Base-by-base conservation (phyloP, 2,888 invertebrate genomes). In the Miltochrista miniata region DNA sequence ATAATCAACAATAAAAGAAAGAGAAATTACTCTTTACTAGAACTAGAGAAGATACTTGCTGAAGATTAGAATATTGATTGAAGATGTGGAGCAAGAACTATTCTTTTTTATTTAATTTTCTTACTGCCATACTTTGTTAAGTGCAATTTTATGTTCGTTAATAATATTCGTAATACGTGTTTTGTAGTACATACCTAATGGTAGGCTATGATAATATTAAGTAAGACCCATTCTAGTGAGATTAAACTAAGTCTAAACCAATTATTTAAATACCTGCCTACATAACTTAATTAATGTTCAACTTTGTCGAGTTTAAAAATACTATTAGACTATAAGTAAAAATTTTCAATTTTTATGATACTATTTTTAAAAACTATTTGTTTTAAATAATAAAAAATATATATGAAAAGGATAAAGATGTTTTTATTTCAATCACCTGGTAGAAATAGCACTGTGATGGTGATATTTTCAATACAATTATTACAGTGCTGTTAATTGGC, bases 1-100 rank as follows among this genome's bases (percentile, higher is more conserved):
- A 49, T 49, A 49, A 49, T 43, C 14, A 43, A 49, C 48, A 43
- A 49, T 49, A 38, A 49, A 44, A 49, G 48, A 49, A 49, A 49
- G 48, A 49, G 11, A 18, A 49, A 9, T 38, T 49, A 49, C 48
- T 49, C 48, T 49, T 49, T 44, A 49, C 48, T 38, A 38, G 48
- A 49, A 43, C 43, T 49, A 49, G 43, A 43, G 33, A 37, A 49
- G 48, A 49, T 44, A 29, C 39, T 49, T 49, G 31, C 43, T n/a
- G 48, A 49, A 43, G 48, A 49, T 49, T 49, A 38, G 48, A 49
- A 49, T n/a, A n/a, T 42, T 38, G 42, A 43, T 38, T 38, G 12
- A 37, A 33, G 31, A 49, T 43, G 8, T 15, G 1, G 24, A 38
- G 38, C 36, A 14, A 36, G 24, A 24, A 15, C 24, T 38, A 38